These are phyloP conservation scores for Ancistrus triradiatus DNA, from an alignment of 2,113 vertebrate genomes.

Conservation along the genomic window DNA sequence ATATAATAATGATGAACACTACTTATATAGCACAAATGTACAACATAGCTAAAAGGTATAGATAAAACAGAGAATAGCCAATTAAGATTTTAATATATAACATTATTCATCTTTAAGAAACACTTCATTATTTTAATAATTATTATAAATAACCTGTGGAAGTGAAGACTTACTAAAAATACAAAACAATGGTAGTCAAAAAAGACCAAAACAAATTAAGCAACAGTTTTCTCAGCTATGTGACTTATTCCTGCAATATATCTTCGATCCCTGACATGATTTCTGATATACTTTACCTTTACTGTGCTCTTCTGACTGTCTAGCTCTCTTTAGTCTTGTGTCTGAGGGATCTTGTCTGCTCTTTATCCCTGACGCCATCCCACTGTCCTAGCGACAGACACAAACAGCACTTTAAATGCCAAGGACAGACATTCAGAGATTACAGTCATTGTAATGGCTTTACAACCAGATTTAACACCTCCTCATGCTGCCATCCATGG, in stretches of 20 bases:
- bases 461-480: conserved; percentile 52
- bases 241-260: conserved; percentile 23
- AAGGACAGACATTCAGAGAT: conserved; percentile 68
- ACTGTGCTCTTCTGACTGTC: conserved; percentile 12
- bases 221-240: not conserved
- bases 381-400: not conserved
- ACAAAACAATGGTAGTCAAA: no score
- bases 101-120: no score
- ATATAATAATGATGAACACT: no score
- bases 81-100: no score
- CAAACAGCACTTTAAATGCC: conserved; percentile 44
- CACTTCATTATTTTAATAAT: not conserved
- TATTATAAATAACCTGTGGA: not conserved
- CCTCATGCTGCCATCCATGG: conserved; percentile 25
- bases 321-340: conserved; percentile 25
- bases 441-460: conserved; percentile 63
- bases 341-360: conserved; percentile 25
- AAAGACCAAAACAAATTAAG: no score
- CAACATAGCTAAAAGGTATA: no score
- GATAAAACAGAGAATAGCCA: no score
- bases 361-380: conserved; percentile 28
- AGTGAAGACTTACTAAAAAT: no score
- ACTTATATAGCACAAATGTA: no score
- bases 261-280: conserved; percentile 18
- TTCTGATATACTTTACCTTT: conserved; percentile 20